Evolutionary conservation across 2,113 vertebrate genomes (phyloP).

Genomic region (Glaucomys volans): DNA sequence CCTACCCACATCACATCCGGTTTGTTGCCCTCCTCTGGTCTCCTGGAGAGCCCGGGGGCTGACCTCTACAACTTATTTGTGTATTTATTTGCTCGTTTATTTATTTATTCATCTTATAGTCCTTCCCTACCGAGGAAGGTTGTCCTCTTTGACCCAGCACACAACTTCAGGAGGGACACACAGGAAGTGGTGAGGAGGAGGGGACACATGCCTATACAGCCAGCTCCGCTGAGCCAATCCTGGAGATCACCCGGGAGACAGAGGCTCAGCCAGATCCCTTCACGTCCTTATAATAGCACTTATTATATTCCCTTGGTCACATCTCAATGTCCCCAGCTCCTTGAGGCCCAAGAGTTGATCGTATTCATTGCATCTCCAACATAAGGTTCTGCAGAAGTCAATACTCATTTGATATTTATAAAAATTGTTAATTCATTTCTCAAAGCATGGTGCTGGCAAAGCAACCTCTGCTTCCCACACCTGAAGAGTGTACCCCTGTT

Average conservation of each 20-base stretch:
- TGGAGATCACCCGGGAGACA: background rate
- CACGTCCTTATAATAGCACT: background rate
- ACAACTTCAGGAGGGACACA: background rate
- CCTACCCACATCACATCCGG: background rate
- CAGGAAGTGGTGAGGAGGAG: background rate
- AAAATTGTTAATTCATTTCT: background rate
- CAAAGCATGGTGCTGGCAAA: background rate
- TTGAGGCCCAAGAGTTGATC: background rate
- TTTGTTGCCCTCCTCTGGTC: background rate
- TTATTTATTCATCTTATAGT: background rate
- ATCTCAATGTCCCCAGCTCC: background rate
- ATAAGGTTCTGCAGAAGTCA: background rate
- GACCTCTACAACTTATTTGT: background rate
- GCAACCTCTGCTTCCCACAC: background rate
- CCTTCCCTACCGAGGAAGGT: background rate
- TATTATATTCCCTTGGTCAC: background rate
- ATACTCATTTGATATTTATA: background rate
- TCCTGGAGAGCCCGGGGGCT: background rate
- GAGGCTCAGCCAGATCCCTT: background rate
- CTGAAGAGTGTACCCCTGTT: background rate
- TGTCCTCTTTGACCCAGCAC: background rate
- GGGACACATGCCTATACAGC: background rate
- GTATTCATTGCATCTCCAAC: background rate
- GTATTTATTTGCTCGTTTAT: background rate
- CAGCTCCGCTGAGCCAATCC: background rate